Evolutionary conservation across 2,888 invertebrate genomes (phyloP), one percentile per base, ranked within the genome.

Genomic region (Hydriomena furcata): DNA sequence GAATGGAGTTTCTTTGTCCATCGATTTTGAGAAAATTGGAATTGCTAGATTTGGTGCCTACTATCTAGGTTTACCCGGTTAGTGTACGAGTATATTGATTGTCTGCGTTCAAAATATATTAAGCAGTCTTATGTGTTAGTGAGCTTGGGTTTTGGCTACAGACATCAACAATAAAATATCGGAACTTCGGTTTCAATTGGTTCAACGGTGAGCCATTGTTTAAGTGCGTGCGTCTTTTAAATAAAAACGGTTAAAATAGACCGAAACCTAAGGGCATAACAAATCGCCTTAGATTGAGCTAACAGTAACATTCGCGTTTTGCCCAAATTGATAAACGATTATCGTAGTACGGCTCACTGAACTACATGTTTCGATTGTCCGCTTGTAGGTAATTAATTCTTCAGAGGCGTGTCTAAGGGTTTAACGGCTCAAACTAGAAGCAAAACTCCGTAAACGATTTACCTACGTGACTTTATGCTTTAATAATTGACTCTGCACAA

Each of bases 401-500:
- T 12, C 23, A 38, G 23, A 34, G 31, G 73, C 71, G 77, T 72
- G 73, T 62, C 62, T 71, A 84, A 85, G 82, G 84, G 83, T 82
- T 67, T 81, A 82, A 78, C 83, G 80, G 80, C 70, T 4, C 12
- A 0, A 11, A 4, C 0, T 37, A 37, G 31, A 46, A 20, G 20
- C 20, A 12, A 23, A 25, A 34, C 34, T 34, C 38, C 3, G n/a
- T 7, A 3, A 31, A 12, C 12, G 12, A 12, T 24, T 24, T n/a
- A 24, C 20, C 13, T 32, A 13, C 17, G 17, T 2, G 4, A 17
- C 2, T 17, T 17, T 17, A 3, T 3, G 4, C 4, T 17, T 17
- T 17, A 3, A 17, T 17, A 4, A 2, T 4, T 17, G 17, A 17
- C 4, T 3, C 17, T 3, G 4, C 17, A 17, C 17, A 17, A 2